Percentiles rank a stretch among this genome's conserved stretches.
Conservation (phyloP, 37 sponge, comb jelly and placozoan species). For the Amphimedon queenslandica region DNA sequence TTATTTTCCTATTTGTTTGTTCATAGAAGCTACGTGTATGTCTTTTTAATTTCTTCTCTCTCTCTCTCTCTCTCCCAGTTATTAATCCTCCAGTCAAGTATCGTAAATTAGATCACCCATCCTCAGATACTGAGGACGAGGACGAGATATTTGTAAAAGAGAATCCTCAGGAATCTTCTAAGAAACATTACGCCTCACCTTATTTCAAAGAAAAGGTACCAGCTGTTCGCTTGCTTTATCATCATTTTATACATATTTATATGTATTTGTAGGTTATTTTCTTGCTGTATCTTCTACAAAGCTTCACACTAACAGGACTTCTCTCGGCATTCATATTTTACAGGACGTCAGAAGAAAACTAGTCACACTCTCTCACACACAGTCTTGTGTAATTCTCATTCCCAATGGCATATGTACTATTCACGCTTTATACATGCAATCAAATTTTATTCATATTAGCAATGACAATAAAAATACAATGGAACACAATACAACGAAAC, state of each 20-base stretch:
- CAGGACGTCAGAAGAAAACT: not conserved
- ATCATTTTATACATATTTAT: not conserved
- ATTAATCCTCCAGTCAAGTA: constrained; percentile 20
- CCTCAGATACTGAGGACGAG: not conserved
- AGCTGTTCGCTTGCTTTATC: not conserved
- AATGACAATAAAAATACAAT: too few species aligned
- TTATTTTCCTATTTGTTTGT: not conserved
- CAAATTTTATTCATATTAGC: too few species aligned
- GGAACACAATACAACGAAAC: too few species aligned
- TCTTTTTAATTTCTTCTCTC: not conserved
- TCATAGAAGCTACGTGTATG: too few species aligned
- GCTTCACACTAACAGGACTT: not conserved
- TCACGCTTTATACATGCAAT: too few species aligned
- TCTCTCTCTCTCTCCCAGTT: constrained; percentile 6
- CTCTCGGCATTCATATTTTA: not conserved
- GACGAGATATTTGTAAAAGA: not conserved
- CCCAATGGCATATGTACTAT: too few species aligned
- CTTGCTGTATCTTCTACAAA: not conserved
- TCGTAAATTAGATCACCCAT: not conserved
- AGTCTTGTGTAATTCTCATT: too few species aligned
- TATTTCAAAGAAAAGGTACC: constrained; percentile 5
- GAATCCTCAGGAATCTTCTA: not conserved
- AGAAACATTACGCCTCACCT: not conserved
- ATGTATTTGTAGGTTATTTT: not conserved
- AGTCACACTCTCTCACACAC: too few species aligned